Evolutionary conservation across 23 tunicate genomes (phyloP).

Genomic region (Ciona savignyi): DNA sequence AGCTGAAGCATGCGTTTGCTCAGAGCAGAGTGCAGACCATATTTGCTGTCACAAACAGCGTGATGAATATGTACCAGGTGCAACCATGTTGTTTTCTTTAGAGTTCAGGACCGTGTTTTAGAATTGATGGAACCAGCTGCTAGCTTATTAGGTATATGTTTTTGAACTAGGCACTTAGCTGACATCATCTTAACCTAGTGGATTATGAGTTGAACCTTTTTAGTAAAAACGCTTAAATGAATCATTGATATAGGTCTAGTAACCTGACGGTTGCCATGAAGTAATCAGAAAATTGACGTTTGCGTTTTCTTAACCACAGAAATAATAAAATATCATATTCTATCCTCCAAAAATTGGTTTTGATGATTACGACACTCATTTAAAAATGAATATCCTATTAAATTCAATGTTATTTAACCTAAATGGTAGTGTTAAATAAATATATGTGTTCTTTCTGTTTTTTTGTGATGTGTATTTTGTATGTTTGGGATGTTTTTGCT

Average conservation of each 20-base stretch:
- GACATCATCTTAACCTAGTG: neutral
- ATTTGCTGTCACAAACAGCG: slow-evolving; percentile 64
- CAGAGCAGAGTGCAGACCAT: slow-evolving; percentile 41
- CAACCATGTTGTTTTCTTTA: neutral
- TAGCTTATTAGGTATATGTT: neutral
- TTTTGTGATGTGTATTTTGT: too few species aligned
- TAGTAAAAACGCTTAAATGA: neutral
- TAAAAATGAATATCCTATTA: too few species aligned
- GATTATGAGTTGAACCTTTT: neutral
- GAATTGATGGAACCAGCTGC: neutral
- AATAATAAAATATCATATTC: too few species aligned
- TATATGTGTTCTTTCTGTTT: too few species aligned
- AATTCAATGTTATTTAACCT: too few species aligned
- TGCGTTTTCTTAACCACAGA: too few species aligned
- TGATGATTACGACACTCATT: too few species aligned
- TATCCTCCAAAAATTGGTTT: too few species aligned
- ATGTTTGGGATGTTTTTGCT: neutral
- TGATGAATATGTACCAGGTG: slow-evolving; percentile 36
- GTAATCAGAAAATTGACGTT: too few species aligned
- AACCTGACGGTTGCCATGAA: too few species aligned
- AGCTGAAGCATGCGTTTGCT: slow-evolving; percentile 33
- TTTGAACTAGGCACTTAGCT: neutral
- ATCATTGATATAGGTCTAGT: too few species aligned
- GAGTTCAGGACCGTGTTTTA: neutral
- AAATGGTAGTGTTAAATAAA: too few species aligned